Conservation (phyloP, 2,113 vertebrate genomes). For the Spea bombifrons region DNA sequence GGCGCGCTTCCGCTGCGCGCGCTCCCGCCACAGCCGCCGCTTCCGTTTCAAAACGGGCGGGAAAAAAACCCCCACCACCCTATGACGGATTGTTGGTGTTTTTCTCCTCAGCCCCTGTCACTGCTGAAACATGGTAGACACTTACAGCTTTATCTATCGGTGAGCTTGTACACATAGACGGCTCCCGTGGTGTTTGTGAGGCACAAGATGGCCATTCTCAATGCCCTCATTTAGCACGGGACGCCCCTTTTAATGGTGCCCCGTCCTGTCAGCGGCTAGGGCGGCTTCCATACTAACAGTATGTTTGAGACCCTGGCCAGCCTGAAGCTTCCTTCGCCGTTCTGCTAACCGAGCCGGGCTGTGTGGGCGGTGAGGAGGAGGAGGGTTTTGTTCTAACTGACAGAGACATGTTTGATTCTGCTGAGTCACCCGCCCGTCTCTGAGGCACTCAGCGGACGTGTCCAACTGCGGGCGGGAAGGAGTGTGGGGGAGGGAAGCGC, state of each 20-base stretch:
- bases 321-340: neutral
- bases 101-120: too few species aligned
- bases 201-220: neutral
- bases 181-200: neutral
- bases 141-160: too few species aligned
- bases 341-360: conserved; percentile 10
- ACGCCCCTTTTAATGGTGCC: neutral
- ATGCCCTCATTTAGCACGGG: neutral
- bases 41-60: conserved; percentile 44
- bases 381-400: conserved; percentile 24
- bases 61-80: conserved; percentile 4
- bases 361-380: conserved; percentile 32
- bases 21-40: neutral
- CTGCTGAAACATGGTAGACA: too few species aligned
- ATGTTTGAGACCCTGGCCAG: too few species aligned
- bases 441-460: conserved; percentile 42
- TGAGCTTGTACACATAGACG: too few species aligned
- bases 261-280: too few species aligned
- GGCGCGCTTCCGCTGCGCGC: conserved; percentile 37
- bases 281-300: too few species aligned
- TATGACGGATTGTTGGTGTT: too few species aligned
- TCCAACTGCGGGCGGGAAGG: conserved; percentile 33
- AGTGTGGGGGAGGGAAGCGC: neutral
- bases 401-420: conserved; percentile 46
- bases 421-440: conserved; percentile 47